Conservation (phyloP, 2,797 vertebrate species). For the Choloepus didactylus region DNA sequence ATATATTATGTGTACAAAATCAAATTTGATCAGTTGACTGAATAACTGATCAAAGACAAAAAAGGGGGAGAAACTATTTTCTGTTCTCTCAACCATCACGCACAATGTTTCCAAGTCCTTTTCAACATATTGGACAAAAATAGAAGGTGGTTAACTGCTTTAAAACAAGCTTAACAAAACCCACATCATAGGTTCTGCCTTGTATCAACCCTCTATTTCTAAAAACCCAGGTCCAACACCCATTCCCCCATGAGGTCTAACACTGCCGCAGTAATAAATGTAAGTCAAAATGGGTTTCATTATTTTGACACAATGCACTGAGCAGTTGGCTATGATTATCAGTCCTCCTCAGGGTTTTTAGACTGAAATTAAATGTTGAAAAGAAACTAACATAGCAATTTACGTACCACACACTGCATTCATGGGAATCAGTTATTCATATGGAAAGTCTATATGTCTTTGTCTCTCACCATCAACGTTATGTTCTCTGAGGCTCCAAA, state of each 20-base stretch:
- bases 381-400: neutral
- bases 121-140: neutral
- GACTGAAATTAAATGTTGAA: neutral
- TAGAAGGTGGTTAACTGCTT: neutral
- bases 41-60: conserved; percentile 3
- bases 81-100: neutral
- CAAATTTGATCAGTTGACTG: neutral
- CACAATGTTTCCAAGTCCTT: neutral
- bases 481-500: neutral
- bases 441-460: neutral
- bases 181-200: neutral
- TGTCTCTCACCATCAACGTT: neutral
- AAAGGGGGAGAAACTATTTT: neutral
- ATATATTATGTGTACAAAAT: neutral
- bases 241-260: neutral
- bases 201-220: neutral
- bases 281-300: neutral
- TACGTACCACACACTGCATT: neutral
- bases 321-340: neutral
- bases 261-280: neutral
- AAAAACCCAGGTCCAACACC: neutral
- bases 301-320: neutral
- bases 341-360: neutral
- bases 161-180: conserved; percentile 36
- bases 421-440: neutral